Evolutionary conservation across 2,888 invertebrate species (phyloP), one percentile per base, ranked within the genome.

Genomic region (Melolontha melolontha): DNA sequence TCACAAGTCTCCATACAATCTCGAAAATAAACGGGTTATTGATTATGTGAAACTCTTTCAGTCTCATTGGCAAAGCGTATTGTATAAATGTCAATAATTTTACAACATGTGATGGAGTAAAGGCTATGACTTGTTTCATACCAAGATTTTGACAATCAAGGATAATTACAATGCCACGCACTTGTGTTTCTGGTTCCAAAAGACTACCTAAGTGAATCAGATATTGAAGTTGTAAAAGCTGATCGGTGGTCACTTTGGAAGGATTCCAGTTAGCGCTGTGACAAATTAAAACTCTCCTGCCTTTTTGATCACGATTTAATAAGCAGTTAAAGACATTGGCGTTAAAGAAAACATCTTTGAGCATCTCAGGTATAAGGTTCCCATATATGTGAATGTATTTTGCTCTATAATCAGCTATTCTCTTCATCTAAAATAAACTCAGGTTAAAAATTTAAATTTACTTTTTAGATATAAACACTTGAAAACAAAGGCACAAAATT

Each of bases 1-100:
- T 94, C 86, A 94, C 94, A 80, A 94, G 88, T 54, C 87, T 84
- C 94, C 94, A 95, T 0, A 94, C 93, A 82, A 93, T 87, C 79
- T 91, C 93, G 84, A 95, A 95, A 71, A 94, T 84, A 84, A 91
- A 91, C 0, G 95, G 94, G 78, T 95, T 91, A 78, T 93, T 93
- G 2, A 95, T 92, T 79, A 94, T 90, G 83, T 95, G 94, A 8
- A 94, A 91, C 83, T 94, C 93, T 82, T 93, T 94, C 74, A 94
- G 85, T 63, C 94, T 87, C 59, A 94, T 81, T 2, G 94, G 94
- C 92, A 94, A 92, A 0, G 94, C 94, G 67, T 94, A 93, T 83
- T 95, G 94, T 74, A 95, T 93, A 83, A 94, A 95, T 7, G 88
- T 88, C 70, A 94, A 86, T 62, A 94, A 86, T 55, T 90, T 88